Base-by-base conservation (phyloP, 2,113 vertebrate species). In the Ctenomys sociabilis region DNA sequence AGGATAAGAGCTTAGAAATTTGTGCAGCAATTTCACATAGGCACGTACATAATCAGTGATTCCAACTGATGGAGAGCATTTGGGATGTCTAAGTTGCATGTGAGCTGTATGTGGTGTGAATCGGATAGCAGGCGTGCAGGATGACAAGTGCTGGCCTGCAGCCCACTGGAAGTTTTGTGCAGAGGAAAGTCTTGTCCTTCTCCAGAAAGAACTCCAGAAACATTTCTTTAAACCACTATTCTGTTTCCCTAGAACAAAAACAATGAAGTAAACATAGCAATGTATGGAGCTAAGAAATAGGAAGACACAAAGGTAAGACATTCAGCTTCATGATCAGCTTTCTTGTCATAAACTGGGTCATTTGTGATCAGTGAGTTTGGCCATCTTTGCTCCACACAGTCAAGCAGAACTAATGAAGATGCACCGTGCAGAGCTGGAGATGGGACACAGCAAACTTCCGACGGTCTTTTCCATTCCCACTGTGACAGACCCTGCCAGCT, bases 11-110 rank as follows among this genome's bases (percentile, higher is more conserved):
- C 13, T 35, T 30, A 84, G 73, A 78, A 54, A 11, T 5, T 0
- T 37, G 13, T 22, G 26, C 5, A 24, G 21, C 19, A n/a, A 16
- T 64, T 68, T 88, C 87, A 85, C 6, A 7, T 77, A 28, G 52
- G 43, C 4, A 11, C 24, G 7, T 3, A 35, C 70, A 49, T 40
- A 40, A 32, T 22, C 49, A 26, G 43, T 19, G 43, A 70, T 35
- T 68, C 59, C 66, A 30, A 32, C 35, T 10, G 5, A 49, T 77
- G 59, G 94, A 35, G 45, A 84, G n/a, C 37, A 19, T 12, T 9
- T 54, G 4, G 3, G 17, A 14, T 11, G 5, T 22, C 32, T 0
- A 3, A 4, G 19, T 52, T 8, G 2, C 5, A 7, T 73, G 16
- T 28, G 3, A 35, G 54, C 0, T 22, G 40, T 16, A 16, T 6